These are phyloP conservation scores for Drosophila funebris DNA, from an alignment of 1,140 invertebrate genomes.

Conservation along the genomic window DNA sequence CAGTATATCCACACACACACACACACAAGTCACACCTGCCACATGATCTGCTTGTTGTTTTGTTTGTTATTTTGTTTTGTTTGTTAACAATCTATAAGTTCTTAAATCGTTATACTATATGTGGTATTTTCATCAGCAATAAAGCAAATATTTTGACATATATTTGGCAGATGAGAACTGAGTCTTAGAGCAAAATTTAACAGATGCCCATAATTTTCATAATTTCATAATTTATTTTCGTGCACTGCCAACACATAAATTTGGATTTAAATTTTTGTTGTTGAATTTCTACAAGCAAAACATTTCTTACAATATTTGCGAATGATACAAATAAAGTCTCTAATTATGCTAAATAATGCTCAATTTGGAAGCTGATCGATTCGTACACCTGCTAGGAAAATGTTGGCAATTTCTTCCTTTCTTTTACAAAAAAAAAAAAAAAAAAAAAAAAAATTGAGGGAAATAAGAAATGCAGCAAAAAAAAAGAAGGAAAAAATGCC, in stretches of 20 bases:
- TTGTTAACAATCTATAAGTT: not conserved
- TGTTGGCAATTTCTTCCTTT: constrained; percentile 20
- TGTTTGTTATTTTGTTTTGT: too few species aligned
- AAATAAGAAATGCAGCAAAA: not conserved
- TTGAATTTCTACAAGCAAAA: not conserved
- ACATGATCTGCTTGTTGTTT: constrained; percentile 5
- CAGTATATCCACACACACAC: too few species aligned
- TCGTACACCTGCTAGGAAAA: constrained; percentile 42
- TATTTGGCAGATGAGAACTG: constrained; percentile 12
- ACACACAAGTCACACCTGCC: constrained; percentile 16
- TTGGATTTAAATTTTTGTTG: not conserved
- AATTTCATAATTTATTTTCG: not conserved
- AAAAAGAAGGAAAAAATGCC: not conserved
- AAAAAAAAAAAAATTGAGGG: not conserved
- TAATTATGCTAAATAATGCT: constrained; percentile 39
- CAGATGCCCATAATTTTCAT: constrained; percentile 11
- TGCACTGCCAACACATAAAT: not conserved
- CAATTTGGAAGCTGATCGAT: constrained; percentile 50
- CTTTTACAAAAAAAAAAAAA: too few species aligned
- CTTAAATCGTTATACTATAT: not conserved
- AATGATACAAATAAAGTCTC: not conserved
- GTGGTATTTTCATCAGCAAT: constrained; percentile 9
- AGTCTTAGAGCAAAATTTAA: not conserved
- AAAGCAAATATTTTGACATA: constrained; percentile 31
- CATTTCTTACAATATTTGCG: not conserved